Base-by-base conservation (phyloP, 2,797 vertebrate species). In the Siniperca scherzeri region DNA sequence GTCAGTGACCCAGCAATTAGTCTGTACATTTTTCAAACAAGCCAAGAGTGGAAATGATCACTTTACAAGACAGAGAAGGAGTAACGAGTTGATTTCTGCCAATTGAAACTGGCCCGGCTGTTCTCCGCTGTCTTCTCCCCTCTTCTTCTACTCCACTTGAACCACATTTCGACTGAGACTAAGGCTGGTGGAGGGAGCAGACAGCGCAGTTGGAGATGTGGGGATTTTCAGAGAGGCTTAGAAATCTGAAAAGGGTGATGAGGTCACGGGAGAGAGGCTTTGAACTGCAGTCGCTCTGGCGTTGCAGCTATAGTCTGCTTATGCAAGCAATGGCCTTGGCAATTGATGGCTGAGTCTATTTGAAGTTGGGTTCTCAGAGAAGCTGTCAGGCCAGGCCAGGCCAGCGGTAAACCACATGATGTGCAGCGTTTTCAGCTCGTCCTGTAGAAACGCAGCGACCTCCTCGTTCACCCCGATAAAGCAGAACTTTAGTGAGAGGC, bases 151-250 rank as follows among this genome's bases (percentile, higher is more conserved):
- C 67, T 61, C 57, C 30, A 30, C 21, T 10, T 7, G 52, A 62
- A 68, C 40, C 70, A 21, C 74, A 16, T 60, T 69, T 21, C 60
- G 76, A 7, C 73, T 46, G 53, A 68, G 40, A 0, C 16, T 61
- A 11, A 7, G 69, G 6, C 66, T 0, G 61, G 38, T 22, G 56
- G 61, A 74, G n/a, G 71, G 50, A 64, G 70, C 27, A 48, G 48
- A n/a, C 36, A 4, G 56, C 17, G 1, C 62, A 48, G 75, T 56
- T 19, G 21, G 59, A 72, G 80, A 81, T 22, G 70, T 50, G 70
- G 82, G 70, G 69, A 75, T 88, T 89, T 84, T 78, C 65, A 21
- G 61, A 78, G 64, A 25, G 73, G 91, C 80, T 91, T 72, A 80
- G 59, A 82, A 50, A 82, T 82, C 30, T 62, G 46, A 78, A 78